Evolutionary conservation across 1,140 invertebrate species (phyloP).

Genomic region (Adoxophyes honmai): DNA sequence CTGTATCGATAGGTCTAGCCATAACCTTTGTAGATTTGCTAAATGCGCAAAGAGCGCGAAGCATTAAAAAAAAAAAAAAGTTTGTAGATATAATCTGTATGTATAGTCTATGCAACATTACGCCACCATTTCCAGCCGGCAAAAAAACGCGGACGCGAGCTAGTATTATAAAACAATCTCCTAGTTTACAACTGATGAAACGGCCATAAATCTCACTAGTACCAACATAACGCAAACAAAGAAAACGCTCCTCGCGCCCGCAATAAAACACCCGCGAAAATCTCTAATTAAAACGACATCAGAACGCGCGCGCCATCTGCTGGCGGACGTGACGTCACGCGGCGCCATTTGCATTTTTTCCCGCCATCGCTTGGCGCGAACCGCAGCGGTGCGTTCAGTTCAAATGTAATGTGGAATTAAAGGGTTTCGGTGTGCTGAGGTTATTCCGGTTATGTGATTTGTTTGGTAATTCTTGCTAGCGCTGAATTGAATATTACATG

Average conservation of each 20-base stretch:
- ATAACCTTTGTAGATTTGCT: too few species aligned
- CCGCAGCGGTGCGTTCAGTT: slow-evolving; percentile 4
- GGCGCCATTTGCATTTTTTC: slow-evolving; percentile 37
- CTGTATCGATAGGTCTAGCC: too few species aligned
- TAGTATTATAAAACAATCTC: background rate
- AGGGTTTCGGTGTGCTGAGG: too few species aligned
- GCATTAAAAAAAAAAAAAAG: too few species aligned
- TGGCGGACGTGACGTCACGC: slow-evolving; percentile 33
- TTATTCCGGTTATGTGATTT: too few species aligned
- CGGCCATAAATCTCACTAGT: background rate
- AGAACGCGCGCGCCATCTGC: slow-evolving; percentile 24
- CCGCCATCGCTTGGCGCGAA: slow-evolving; percentile 19
- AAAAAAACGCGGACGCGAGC: too few species aligned
- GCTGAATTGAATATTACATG: too few species aligned
- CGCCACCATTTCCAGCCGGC: too few species aligned
- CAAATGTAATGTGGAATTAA: slow-evolving; percentile 8
- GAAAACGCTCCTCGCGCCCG: background rate
- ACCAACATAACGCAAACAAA: slow-evolving; percentile 11
- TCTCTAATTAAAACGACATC: slow-evolving; percentile 25
- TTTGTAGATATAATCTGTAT: too few species aligned
- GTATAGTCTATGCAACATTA: too few species aligned
- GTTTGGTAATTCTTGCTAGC: too few species aligned
- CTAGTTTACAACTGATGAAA: slow-evolving; percentile 2
- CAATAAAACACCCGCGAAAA: slow-evolving; percentile 9
- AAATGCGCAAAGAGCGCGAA: too few species aligned